Conservation (phyloP, 2,797 vertebrate genomes). For the Cichlasoma orientale region DNA sequence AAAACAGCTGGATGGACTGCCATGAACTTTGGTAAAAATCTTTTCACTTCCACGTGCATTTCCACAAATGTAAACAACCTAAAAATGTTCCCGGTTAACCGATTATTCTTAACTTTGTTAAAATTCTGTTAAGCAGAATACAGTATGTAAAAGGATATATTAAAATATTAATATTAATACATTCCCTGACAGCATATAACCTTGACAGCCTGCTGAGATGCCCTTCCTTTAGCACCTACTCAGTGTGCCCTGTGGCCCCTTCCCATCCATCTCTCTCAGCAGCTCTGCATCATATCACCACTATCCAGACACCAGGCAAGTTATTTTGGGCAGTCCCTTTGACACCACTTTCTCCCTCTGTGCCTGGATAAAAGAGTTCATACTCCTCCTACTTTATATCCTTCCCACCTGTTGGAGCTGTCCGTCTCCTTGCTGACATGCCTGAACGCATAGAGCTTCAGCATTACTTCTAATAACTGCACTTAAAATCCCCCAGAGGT, state of each 20-base stretch:
- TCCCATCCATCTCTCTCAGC: slow-evolving; percentile 43
- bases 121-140: background rate
- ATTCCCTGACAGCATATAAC: background rate
- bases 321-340: slow-evolving; percentile 73
- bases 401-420: slow-evolving; percentile 71
- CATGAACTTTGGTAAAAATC: background rate
- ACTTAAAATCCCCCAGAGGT: slow-evolving; percentile 21
- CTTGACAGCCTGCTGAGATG: background rate
- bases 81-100: background rate
- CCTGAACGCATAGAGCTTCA: slow-evolving; percentile 41
- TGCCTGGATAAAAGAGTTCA: slow-evolving; percentile 66
- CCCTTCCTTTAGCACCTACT: slow-evolving; percentile 7
- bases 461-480: slow-evolving; percentile 45
- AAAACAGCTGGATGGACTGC: background rate
- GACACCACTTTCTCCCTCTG: slow-evolving; percentile 69
- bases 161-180: background rate
- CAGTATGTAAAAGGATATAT: background rate
- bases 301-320: slow-evolving; percentile 53
- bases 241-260: slow-evolving; percentile 33
- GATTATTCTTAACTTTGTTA: background rate
- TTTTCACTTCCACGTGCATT: background rate
- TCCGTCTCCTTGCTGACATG: slow-evolving; percentile 56
- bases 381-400: slow-evolving; percentile 48
- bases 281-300: slow-evolving; percentile 52
- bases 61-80: background rate